phyloP scores from a whole-genome alignment of 1,140 invertebrate genomes.

The Drosophila bocki region DNA sequence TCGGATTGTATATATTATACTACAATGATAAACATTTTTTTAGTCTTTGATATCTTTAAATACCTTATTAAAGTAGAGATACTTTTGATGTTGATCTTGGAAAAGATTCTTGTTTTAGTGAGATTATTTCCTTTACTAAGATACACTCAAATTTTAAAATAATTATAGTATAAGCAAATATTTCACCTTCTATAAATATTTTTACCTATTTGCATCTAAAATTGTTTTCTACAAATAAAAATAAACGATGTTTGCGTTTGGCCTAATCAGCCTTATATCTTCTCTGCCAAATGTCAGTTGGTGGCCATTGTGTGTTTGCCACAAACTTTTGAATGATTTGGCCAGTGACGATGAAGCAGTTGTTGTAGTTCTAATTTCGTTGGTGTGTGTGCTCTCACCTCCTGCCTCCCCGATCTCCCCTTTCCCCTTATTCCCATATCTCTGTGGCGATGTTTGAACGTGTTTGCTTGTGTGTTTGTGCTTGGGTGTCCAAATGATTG shows the following conservation, averaged over 20 bases:
- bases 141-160: background rate
- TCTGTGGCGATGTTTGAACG: slow-evolving; percentile 8
- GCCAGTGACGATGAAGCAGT: background rate
- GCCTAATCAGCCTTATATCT: slow-evolving; percentile 4
- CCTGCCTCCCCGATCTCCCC: background rate
- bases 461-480: slow-evolving; percentile 30
- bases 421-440: background rate
- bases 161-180: background rate
- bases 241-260: slow-evolving; percentile 1
- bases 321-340: slow-evolving; percentile 46
- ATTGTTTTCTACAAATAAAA: background rate
- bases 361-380: slow-evolving; percentile 8
- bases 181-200: too few relatives aligned
- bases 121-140: background rate
- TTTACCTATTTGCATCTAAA: background rate
- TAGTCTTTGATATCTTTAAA: background rate
- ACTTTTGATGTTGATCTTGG: background rate
- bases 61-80: too few relatives aligned
- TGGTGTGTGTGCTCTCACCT: slow-evolving; percentile 6
- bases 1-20: too few relatives aligned
- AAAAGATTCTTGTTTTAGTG: background rate
- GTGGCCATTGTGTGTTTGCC: slow-evolving; percentile 33
- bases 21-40: background rate
- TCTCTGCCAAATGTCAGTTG: slow-evolving; percentile 15
- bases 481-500: slow-evolving; percentile 59